Conservation (phyloP, 2,797 vertebrate genomes). For the Gymnothorax reevesii region DNA sequence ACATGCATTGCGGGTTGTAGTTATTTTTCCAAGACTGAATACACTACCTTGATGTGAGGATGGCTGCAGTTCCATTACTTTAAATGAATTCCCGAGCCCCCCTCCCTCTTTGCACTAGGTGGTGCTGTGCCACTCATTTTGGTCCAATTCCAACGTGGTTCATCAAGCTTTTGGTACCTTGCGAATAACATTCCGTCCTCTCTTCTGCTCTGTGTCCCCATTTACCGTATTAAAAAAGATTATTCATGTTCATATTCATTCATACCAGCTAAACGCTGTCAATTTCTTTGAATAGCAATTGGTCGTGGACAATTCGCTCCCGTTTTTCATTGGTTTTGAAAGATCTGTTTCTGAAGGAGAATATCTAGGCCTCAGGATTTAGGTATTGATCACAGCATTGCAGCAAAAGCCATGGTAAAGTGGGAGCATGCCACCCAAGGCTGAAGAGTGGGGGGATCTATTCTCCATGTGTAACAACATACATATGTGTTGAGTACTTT, state of each 20-base stretch:
- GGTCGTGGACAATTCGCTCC: too few relatives aligned
- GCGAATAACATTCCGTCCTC: neutral
- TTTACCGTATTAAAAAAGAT: neutral
- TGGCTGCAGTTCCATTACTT: neutral
- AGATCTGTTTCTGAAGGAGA: neutral
- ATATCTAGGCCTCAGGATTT: neutral
- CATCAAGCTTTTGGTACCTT: neutral
- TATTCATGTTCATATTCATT: neutral
- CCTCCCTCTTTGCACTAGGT: constrained; percentile 26
- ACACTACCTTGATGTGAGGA: neutral
- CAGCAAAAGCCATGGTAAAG: neutral
- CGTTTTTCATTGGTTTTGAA: neutral
- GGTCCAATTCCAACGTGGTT: neutral
- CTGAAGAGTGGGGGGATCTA: neutral
- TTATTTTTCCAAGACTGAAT: neutral
- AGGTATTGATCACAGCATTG: neutral
- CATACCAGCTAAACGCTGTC: neutral
- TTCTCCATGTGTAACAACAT: neutral
- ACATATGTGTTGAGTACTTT: neutral
- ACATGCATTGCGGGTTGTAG: neutral
- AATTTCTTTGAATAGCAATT: neutral
- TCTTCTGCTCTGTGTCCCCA: neutral
- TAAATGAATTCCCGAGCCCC: neutral
- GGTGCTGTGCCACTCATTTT: constrained; percentile 31
- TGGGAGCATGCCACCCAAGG: neutral